phyloP scores from a whole-genome alignment of 1,140 invertebrate species.

The Drosophila pachea region DNA sequence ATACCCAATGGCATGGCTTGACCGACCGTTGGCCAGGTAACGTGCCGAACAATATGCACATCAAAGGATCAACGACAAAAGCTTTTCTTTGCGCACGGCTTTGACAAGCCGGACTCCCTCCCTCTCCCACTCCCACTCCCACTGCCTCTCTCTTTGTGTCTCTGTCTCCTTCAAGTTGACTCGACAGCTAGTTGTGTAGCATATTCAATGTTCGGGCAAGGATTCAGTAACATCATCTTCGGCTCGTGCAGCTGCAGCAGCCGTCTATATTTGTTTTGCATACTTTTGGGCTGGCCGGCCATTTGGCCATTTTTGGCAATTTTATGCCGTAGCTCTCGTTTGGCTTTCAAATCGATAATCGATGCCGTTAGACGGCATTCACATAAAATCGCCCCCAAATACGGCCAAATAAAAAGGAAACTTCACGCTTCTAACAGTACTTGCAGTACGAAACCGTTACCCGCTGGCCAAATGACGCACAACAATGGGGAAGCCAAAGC shows the following conservation, averaged over 20 bases:
- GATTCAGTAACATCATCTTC: too few species aligned
- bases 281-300: constrained; percentile 1
- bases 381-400: constrained; percentile 13
- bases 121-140: background rate
- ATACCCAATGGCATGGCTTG: too few species aligned
- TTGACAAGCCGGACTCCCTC: background rate
- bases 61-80: constrained; percentile 15
- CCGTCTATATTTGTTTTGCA: background rate
- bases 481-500: constrained; percentile 49
- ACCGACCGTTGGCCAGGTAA: background rate
- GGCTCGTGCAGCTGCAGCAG: background rate
- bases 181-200: background rate
- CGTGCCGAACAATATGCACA: constrained; percentile 14
- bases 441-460: constrained; percentile 13
- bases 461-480: constrained; percentile 21
- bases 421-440: constrained; percentile 8
- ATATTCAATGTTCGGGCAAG: background rate
- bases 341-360: constrained; percentile 32
- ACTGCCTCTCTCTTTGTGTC: too few species aligned
- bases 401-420: constrained; percentile 10
- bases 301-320: background rate
- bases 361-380: constrained; percentile 3
- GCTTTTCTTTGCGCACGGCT: constrained; percentile 12
- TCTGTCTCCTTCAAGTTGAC: constrained; percentile 6
- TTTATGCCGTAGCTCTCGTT: background rate